Conservation (phyloP, 2,888 invertebrate genomes). For the Zhuqinia jingwanae region DNA sequence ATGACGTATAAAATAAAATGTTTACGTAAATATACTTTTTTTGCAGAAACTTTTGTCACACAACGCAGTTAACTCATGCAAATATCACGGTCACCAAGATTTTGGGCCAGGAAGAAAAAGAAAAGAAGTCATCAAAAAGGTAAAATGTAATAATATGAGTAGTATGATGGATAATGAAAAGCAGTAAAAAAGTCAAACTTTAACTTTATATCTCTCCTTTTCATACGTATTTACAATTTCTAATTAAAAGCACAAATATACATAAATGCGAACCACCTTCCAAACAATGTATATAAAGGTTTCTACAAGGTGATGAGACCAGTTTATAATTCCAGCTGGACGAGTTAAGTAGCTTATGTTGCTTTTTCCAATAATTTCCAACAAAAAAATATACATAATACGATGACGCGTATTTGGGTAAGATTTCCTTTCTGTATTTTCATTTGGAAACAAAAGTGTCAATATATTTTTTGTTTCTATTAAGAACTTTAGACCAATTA, state of each 20-base stretch:
- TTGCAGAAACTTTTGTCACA: not conserved
- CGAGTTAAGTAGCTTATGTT: too few relatives aligned
- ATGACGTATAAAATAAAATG: too few relatives aligned
- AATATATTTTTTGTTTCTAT: too few relatives aligned
- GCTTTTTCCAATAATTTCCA: not conserved
- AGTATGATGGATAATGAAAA: conserved; percentile 17
- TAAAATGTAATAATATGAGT: not conserved
- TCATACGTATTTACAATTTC: not conserved
- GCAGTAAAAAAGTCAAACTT: not conserved
- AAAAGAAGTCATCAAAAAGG: conserved; percentile 21
- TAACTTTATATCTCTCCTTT: not conserved
- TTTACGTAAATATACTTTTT: not conserved
- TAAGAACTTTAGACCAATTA: too few relatives aligned
- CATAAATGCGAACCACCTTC: too few relatives aligned
- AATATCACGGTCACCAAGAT: conserved; percentile 64
- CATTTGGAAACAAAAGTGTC: too few relatives aligned
- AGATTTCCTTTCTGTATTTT: not conserved
- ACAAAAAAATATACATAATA: not conserved
- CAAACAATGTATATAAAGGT: too few relatives aligned
- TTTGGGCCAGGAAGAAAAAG: conserved; percentile 41
- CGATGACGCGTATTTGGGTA: not conserved
- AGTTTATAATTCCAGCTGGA: too few relatives aligned
- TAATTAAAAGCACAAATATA: too few relatives aligned
- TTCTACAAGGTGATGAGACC: too few relatives aligned
- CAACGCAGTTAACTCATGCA: conserved; percentile 32